Percentiles rank a stretch among this genome's conserved stretches.
Conservation (phyloP, 1,140 invertebrate species). For the Drosophila simulans region DNA sequence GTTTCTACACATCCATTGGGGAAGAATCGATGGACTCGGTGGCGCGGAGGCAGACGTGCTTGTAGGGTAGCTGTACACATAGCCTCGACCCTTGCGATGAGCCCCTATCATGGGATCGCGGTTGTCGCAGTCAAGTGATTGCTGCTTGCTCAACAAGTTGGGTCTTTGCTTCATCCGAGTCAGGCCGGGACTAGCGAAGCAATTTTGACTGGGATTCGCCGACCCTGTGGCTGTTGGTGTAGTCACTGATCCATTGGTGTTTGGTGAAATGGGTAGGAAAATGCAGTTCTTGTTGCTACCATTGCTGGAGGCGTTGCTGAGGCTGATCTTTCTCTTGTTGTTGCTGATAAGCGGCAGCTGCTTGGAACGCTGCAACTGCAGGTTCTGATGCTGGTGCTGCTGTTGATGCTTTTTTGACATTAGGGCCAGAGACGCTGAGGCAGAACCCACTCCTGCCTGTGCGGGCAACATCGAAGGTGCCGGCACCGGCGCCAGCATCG, state of each 20-base stretch:
- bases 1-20: slow-evolving; percentile 60
- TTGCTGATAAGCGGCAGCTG: slow-evolving; percentile 53
- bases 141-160: slow-evolving; percentile 69
- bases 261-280: slow-evolving; percentile 92
- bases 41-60: slow-evolving; percentile 80
- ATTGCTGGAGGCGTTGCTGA: slow-evolving; percentile 85
- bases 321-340: slow-evolving; percentile 85
- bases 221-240: slow-evolving; percentile 87
- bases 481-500: slow-evolving; percentile 45
- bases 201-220: slow-evolving; percentile 85
- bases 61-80: slow-evolving; percentile 65
- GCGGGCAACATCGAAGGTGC: slow-evolving; percentile 26
- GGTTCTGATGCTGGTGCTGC: slow-evolving; percentile 38
- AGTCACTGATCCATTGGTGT: slow-evolving; percentile 82
- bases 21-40: slow-evolving; percentile 76
- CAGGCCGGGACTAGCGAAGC: slow-evolving; percentile 93
- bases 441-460: slow-evolving; percentile 77
- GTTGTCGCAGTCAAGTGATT: slow-evolving; percentile 73
- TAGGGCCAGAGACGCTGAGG: slow-evolving; percentile 84
- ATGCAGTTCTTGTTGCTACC: slow-evolving; percentile 90
- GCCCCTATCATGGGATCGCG: slow-evolving; percentile 80
- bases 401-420: slow-evolving; percentile 84
- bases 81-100: slow-evolving; percentile 60
- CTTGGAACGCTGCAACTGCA: slow-evolving; percentile 37
- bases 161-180: slow-evolving; percentile 87